Base-by-base conservation (phyloP, 2,113 vertebrate species). In the Indicator maculatus region DNA sequence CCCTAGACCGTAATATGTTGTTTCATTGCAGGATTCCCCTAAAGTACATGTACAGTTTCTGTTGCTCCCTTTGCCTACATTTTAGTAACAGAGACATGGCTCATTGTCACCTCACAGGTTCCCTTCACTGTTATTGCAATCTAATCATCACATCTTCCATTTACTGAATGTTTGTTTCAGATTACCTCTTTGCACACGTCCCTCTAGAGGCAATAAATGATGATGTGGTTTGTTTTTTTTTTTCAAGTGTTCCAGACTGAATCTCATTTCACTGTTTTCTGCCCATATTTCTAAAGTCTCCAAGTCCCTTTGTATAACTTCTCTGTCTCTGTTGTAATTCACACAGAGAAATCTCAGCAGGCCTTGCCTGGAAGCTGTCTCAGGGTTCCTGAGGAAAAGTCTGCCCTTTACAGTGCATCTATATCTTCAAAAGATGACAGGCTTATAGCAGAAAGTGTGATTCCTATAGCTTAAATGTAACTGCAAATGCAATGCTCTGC, bases 31-130 rank as follows among this genome's bases (percentile, higher is more conserved):
- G 50, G 16, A 85, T 60, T 80, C 67, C 41, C 39, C n/a, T 67
- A 72, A 71, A 86, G 8, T 50, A 65, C 20, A 77, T 90, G 91
- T 31, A 36, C 13, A 30, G 24, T 84, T 63, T 79, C 52, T 53
- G 41, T 75, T 93, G 12, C 33, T 91, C 15, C 20, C 53, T 79
- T 89, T 78, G 31, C 7, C 20, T 90, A 21, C 26, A 55, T 89
- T 89, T 93, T 85, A 81, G 55, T 76, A 39, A 2, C 12, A 84
- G 31, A 65, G 16, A 73, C 93, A 89, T 31, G 69, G 21, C 18
- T 93, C 60, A 24, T 45, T 93, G 76, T 93, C 69, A 95, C 44
- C 33, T 63, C 36, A 70, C 66, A 88, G 73, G n/a, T 88, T 91
- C 95, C 33, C 39, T 86, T 89, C 85, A 13, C 23, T 72, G 16